Evolutionary conservation across 1,140 invertebrate species (phyloP).

Genomic region (Procambarus clarkii): DNA sequence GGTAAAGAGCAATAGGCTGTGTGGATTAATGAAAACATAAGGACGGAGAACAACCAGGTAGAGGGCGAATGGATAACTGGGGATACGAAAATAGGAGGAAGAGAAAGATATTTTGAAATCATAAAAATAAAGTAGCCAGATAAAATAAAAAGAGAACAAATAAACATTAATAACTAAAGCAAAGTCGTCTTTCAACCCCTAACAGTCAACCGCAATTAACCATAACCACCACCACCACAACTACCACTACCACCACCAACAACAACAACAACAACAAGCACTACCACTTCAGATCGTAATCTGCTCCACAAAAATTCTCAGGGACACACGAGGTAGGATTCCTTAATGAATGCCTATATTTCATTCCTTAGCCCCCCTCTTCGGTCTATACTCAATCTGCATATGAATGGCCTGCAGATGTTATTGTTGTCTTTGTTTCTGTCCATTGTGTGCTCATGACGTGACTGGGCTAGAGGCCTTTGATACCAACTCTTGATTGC

Average conservation of each 20-base stretch:
- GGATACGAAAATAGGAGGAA: background rate
- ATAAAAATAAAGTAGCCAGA: background rate
- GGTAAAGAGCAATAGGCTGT: background rate
- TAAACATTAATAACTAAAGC: no score
- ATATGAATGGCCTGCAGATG: conserved; percentile 19
- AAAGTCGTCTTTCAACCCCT: no score
- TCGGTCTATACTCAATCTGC: background rate
- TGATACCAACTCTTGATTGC: conserved; percentile 31
- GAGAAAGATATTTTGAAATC: background rate
- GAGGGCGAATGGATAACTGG: background rate
- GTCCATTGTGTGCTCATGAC: conserved; percentile 9
- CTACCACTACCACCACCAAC: no score
- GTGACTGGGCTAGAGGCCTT: conserved; percentile 20
- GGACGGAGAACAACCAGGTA: background rate
- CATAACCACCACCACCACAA: no score
- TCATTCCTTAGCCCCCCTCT: conserved; percentile 21
- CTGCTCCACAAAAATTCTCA: conserved; percentile 10
- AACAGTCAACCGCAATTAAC: no score
- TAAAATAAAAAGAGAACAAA: background rate
- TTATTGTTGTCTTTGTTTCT: conserved; percentile 47
- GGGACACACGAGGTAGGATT: conserved; percentile 9
- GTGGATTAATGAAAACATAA: no score
- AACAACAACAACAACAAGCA: no score
- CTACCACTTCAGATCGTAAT: no score
- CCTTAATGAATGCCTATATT: conserved; percentile 37